phyloP scores from a whole-genome alignment of 2,113 vertebrate genomes.

The Serinus canaria region DNA sequence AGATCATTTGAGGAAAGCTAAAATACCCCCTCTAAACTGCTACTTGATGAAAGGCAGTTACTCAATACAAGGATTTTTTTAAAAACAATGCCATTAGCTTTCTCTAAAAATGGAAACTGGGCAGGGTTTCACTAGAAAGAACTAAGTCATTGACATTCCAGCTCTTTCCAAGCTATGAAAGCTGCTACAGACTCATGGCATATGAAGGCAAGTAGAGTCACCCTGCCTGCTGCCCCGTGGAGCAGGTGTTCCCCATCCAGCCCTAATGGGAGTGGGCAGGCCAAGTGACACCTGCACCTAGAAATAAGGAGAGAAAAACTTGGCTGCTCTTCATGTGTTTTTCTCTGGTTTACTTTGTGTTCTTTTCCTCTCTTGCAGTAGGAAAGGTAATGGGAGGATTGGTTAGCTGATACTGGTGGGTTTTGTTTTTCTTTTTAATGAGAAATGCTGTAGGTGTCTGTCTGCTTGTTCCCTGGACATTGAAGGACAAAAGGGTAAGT shows the following conservation, averaged over 20 bases:
- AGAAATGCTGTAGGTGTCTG: accelerated
- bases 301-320: background rate
- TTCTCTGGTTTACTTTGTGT: accelerated
- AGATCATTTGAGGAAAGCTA: background rate
- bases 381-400: accelerated
- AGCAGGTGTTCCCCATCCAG: background rate
- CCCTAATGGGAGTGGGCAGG: background rate
- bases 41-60: background rate
- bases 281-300: background rate
- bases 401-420: background rate
- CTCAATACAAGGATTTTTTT: background rate
- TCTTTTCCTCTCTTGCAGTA: background rate
- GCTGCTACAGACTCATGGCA: background rate
- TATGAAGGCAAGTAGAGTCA: background rate
- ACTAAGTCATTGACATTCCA: background rate
- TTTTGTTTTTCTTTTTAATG: background rate
- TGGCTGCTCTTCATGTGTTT: accelerated
- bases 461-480: accelerated
- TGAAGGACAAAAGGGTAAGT: background rate
- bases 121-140: background rate
- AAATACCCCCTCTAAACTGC: background rate
- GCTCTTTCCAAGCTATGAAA: background rate
- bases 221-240: background rate
- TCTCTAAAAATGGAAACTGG: background rate
- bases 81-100: background rate